Evolutionary conservation across 2,113 vertebrate species (phyloP).

Genomic region (Aplodontia rufa): DNA sequence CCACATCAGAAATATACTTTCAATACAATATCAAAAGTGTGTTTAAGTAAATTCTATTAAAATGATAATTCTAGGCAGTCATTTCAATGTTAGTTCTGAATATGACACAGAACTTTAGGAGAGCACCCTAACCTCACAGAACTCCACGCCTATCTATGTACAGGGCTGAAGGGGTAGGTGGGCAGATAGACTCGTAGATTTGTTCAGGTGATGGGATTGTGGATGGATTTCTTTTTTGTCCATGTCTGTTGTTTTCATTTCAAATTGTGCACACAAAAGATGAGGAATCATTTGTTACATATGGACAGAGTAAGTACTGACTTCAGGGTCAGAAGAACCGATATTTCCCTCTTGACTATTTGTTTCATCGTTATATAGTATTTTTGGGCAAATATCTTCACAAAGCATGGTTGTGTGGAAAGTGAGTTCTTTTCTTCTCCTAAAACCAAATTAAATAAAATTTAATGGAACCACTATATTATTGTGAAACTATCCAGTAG

Average conservation of each 20-base stretch:
- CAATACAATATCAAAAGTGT: background rate
- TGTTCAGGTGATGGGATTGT: background rate
- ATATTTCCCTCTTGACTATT: background rate
- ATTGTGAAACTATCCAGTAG: background rate
- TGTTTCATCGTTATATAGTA: background rate
- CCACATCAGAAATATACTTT: background rate
- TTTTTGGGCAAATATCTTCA: background rate
- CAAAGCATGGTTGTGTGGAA: background rate
- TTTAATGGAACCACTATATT: background rate
- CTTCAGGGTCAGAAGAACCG: background rate
- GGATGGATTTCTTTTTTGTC: background rate
- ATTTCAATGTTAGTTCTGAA: constrained; percentile 7
- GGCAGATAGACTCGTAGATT: background rate
- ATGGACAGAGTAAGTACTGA: background rate
- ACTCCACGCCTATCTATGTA: background rate
- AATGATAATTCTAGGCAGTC: background rate
- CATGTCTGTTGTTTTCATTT: background rate
- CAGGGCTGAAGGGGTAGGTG: background rate
- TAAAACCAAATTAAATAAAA: constrained; percentile 11
- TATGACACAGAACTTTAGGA: background rate
- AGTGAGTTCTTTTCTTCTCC: background rate
- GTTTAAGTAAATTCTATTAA: background rate
- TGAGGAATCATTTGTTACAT: background rate
- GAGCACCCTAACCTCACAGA: background rate
- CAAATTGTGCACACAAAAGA: background rate